These are phyloP conservation scores for Dynastes maya DNA, from an alignment of 2,888 invertebrate genomes.

Conservation along the genomic window DNA sequence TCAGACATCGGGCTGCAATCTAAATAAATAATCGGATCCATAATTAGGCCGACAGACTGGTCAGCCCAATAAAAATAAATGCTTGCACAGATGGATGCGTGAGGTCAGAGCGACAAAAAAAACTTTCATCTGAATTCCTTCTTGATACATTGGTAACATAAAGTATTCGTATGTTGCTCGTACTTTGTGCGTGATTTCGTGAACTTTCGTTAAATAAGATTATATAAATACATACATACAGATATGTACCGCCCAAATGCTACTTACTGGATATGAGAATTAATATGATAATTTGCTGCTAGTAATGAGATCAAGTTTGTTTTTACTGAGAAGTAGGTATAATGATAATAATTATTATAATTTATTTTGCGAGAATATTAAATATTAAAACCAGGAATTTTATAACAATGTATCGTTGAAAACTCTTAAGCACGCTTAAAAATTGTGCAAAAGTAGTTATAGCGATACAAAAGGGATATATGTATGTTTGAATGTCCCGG, in stretches of 20 bases:
- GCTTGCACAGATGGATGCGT: conserved; percentile 28
- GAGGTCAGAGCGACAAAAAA: conserved; percentile 34
- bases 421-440: no score
- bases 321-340: no score
- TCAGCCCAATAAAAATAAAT: conserved; percentile 35
- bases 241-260: neutral
- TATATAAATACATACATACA: neutral
- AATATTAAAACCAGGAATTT: no score
- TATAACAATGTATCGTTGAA: no score
- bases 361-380: no score
- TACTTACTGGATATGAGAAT: no score
- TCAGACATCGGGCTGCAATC: conserved; percentile 31
- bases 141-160: conserved; percentile 4
- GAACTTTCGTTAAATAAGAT: conserved; percentile 1
- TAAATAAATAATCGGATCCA: conserved; percentile 44
- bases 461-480: no score
- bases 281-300: no score
- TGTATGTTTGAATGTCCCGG: no score
- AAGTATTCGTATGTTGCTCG: neutral
- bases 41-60: conserved; percentile 43
- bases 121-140: conserved; percentile 22
- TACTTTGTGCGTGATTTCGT: neutral
- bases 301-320: no score
- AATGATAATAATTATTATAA: no score
- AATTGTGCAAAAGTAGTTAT: no score